phyloP scores from a whole-genome alignment of 2,888 invertebrate species.

The Acleris holmiana region DNA sequence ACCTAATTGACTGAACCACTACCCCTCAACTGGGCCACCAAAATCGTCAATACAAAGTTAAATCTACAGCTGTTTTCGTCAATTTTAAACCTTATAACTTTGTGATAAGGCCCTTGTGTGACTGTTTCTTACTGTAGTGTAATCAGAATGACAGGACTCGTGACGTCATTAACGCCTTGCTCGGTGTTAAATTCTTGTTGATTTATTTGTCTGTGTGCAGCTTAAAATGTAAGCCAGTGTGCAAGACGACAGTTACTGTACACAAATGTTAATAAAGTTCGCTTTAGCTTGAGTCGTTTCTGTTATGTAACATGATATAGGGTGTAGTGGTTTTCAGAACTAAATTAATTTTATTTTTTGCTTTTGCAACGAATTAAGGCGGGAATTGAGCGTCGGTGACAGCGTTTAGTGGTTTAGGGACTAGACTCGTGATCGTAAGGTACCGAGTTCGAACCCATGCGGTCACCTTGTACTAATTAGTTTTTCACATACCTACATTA shows the following conservation, averaged over 20 bases:
- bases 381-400: background rate
- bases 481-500: no score
- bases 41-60: slow-evolving; percentile 16
- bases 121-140: slow-evolving; percentile 12
- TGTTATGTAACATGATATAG: slow-evolving; percentile 7
- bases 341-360: no score
- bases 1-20: slow-evolving; percentile 14
- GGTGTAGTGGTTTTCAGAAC: background rate
- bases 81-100: slow-evolving; percentile 11
- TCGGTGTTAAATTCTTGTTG: slow-evolving; percentile 42
- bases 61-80: background rate
- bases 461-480: no score
- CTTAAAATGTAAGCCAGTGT: slow-evolving; percentile 24
- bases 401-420: no score
- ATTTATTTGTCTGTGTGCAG: slow-evolving; percentile 44
- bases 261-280: background rate
- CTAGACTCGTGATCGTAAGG: no score
- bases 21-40: slow-evolving; percentile 11
- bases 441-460: no score
- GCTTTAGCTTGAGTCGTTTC: background rate
- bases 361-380: no score
- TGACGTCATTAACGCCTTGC: slow-evolving; percentile 49
- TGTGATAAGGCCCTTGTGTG: background rate
- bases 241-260: slow-evolving; percentile 10
- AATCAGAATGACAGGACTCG: slow-evolving; percentile 32